Conservation (phyloP, 2,888 invertebrate genomes). For the Empis stercorea region DNA sequence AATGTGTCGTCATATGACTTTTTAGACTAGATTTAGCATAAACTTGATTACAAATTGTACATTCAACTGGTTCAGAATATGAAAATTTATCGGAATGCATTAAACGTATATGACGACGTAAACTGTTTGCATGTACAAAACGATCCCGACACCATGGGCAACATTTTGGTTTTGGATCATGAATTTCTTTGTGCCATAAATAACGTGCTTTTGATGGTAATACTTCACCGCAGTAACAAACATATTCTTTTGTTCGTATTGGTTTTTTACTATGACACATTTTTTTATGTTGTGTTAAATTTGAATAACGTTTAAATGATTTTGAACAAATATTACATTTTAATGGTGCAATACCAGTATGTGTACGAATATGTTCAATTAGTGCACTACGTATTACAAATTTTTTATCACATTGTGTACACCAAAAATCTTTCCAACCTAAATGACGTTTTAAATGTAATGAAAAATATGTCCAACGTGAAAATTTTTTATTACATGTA, state of each 20-base stretch:
- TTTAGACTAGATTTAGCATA: slow-evolving; percentile 69
- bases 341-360: slow-evolving; percentile 67
- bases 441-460: slow-evolving; percentile 69
- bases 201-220: slow-evolving; percentile 74
- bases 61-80: slow-evolving; percentile 51
- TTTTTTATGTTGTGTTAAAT: slow-evolving; percentile 72
- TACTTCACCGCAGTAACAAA: slow-evolving; percentile 67
- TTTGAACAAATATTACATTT: slow-evolving; percentile 70
- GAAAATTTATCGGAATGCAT: slow-evolving; percentile 66
- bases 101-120: slow-evolving; percentile 70
- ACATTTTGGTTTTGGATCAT: slow-evolving; percentile 68
- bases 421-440: slow-evolving; percentile 57
- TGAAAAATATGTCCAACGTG: slow-evolving; percentile 57
- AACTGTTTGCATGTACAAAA: slow-evolving; percentile 70
- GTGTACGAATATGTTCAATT: slow-evolving; percentile 68
- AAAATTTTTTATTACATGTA: slow-evolving; percentile 69
- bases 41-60: slow-evolving; percentile 51
- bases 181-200: slow-evolving; percentile 75
- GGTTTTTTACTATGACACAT: slow-evolving; percentile 62
- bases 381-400: slow-evolving; percentile 73
- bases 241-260: slow-evolving; percentile 56
- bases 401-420: slow-evolving; percentile 67
- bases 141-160: slow-evolving; percentile 77
- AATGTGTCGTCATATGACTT: slow-evolving; percentile 67
- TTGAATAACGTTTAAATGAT: slow-evolving; percentile 69